Evolutionary conservation across 2,113 vertebrate genomes (phyloP).

Genomic region (Fulmarus glacialis): DNA sequence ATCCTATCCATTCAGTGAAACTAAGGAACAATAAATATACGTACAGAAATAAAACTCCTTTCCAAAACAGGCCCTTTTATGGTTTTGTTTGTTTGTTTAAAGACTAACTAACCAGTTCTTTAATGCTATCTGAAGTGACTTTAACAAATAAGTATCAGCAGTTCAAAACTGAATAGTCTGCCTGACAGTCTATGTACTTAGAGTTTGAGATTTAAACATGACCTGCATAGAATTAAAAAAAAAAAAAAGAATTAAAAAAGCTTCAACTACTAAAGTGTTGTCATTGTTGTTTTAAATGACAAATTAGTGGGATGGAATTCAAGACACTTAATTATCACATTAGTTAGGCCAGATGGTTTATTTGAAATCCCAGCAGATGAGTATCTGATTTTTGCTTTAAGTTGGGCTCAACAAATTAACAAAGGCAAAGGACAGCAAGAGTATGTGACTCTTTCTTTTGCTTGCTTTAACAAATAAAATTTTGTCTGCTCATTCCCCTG

Average conservation of each 20-base stretch:
- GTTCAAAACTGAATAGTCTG: neutral
- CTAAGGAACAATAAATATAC: neutral
- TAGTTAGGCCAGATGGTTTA: conserved; percentile 34
- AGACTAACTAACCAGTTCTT: neutral
- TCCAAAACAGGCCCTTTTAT: neutral
- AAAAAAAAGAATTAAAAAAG: fast-evolving
- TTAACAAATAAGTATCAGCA: neutral
- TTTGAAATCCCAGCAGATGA: conserved; percentile 34
- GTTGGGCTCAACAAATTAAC: neutral
- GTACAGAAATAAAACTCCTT: neutral
- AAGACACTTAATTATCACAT: conserved; percentile 45
- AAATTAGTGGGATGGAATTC: conserved; percentile 36
- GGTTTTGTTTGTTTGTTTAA: neutral
- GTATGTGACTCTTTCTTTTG: neutral
- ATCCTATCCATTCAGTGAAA: neutral
- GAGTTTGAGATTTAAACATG: neutral
- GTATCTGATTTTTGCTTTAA: conserved; percentile 13
- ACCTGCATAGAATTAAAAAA: neutral
- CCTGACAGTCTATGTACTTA: neutral
- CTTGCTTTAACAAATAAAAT: neutral
- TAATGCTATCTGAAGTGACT: neutral
- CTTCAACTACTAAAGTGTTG: neutral
- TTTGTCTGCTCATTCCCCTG: neutral
- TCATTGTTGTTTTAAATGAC: conserved; percentile 40
- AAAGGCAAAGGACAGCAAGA: neutral